These are phyloP conservation scores for Ophiodon elongatus DNA, from an alignment of 2,113 vertebrate genomes.

Conservation along the genomic window DNA sequence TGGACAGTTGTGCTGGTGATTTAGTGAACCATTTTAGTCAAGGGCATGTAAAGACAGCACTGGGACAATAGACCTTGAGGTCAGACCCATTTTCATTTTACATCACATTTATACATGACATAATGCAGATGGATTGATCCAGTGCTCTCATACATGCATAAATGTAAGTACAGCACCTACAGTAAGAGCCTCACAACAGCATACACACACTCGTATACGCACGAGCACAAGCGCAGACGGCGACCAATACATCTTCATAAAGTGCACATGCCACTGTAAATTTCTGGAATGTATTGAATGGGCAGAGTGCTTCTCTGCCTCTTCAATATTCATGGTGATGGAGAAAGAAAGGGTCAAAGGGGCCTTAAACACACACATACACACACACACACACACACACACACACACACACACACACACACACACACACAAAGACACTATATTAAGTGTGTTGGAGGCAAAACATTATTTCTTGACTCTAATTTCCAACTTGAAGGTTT, in stretches of 20 bases:
- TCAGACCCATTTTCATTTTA: slow-evolving; percentile 71
- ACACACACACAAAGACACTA: neutral
- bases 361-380: slow-evolving; percentile 24
- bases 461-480: neutral
- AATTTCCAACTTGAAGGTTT: slow-evolving; percentile 22
- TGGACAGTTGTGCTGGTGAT: slow-evolving; percentile 30
- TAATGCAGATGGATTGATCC: slow-evolving; percentile 63
- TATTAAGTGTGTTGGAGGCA: slow-evolving; percentile 1
- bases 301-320: slow-evolving; percentile 43
- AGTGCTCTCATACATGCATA: slow-evolving; percentile 49
- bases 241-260: slow-evolving; percentile 69
- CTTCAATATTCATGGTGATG: slow-evolving; percentile 66
- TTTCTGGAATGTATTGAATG: slow-evolving; percentile 61
- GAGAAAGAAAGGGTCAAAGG: slow-evolving; percentile 31
- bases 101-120: slow-evolving; percentile 50
- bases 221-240: neutral
- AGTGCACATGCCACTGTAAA: slow-evolving; percentile 58
- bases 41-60: slow-evolving; percentile 43
- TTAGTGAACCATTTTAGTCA: slow-evolving; percentile 57
- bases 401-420: slow-evolving; percentile 14
- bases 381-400: slow-evolving; percentile 22
- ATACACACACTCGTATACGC: neutral
- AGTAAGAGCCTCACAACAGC: slow-evolving; percentile 31
- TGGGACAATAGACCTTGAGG: slow-evolving; percentile 58
- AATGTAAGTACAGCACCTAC: slow-evolving; percentile 47